Evolutionary conservation across 1,140 invertebrate genomes (phyloP).

Genomic region (Holotrichia oblita): DNA sequence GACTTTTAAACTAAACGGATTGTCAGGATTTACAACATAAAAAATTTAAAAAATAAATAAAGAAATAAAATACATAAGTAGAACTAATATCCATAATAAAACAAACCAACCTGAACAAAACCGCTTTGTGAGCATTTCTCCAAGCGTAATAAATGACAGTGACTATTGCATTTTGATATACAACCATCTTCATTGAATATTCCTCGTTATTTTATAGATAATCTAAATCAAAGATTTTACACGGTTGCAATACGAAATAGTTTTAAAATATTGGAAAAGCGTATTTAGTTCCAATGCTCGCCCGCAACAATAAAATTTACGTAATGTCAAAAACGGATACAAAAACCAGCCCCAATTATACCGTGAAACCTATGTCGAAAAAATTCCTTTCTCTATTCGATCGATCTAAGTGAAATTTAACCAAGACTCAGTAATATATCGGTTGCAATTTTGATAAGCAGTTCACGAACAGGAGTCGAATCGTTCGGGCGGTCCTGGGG

Average conservation of each 20-base stretch:
- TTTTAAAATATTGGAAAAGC: conserved; percentile 18
- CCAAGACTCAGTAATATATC: neutral
- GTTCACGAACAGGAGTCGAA: conserved; percentile 32
- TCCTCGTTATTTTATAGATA: no score
- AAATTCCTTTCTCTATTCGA: conserved; percentile 43
- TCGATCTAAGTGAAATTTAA: conserved; percentile 42
- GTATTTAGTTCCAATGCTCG: conserved; percentile 10
- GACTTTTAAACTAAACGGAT: no score
- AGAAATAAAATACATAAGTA: no score
- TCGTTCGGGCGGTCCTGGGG: neutral
- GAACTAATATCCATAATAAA: no score
- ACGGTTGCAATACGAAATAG: neutral
- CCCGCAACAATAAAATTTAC: conserved; percentile 22
- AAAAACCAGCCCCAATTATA: conserved; percentile 10
- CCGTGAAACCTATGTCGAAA: conserved; percentile 38
- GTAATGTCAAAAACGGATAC: conserved; percentile 19
- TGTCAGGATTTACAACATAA: no score
- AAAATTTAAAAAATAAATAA: no score
- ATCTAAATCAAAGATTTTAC: neutral
- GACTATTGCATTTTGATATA: no score
- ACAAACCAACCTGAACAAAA: no score
- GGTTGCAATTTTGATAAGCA: conserved; percentile 12
- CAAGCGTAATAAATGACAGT: no score
- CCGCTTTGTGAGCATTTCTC: no score
- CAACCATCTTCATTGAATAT: no score